Base-by-base conservation (phyloP, 2,113 vertebrate genomes). In the Myiopsitta monachus region DNA sequence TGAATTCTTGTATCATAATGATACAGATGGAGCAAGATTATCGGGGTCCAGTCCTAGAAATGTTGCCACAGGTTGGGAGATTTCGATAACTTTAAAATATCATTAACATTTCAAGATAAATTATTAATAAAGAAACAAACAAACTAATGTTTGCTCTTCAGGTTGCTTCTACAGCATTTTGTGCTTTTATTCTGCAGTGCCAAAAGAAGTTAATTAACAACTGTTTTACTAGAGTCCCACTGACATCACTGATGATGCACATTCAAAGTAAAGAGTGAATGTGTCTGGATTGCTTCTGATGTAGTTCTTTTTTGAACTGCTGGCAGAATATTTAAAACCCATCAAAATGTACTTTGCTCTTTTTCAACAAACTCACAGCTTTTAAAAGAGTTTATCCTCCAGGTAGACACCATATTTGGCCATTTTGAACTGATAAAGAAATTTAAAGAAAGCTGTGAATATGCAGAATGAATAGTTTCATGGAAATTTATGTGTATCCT, bases 41-140 rank as follows among this genome's bases (percentile, higher is more conserved):
- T 69, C 18, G 38, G 14, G 23, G 30, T 84, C 57, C 46, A 24
- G 47, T 73, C 78, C 75, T 76, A 41, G 57, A 63, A 86, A 92
- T n/a, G 63, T 62, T n/a, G 5, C 47, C 73, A 84, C 41, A 75
- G 16, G 10, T 2, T 69, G 66, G 70, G 7, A 79, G 67, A 92
- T 66, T 66, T 85, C 31, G 62, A 87, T 63, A 95, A 76, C 57
- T 84, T 91, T 62, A 67, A 84, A 74, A 81, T 80, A 70, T 76
- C 68, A 70, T 83, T 44, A 90, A 81, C 76, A 84, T 89, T 94
- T 87, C 70, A 11, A 75, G 94, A 94, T 97, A 89, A 97, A 97
- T 96, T 97, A 97, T 97, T 97, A 96, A 94, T 95, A 92, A 95
- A 82, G 94, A 91, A 95, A 75, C 91, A 97, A 96, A 96, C 93